Percentiles rank a stretch among this genome's conserved stretches.
phyloP scores from a whole-genome alignment of 2,113 vertebrate species.

The Pyrgilauda ruficollis region DNA sequence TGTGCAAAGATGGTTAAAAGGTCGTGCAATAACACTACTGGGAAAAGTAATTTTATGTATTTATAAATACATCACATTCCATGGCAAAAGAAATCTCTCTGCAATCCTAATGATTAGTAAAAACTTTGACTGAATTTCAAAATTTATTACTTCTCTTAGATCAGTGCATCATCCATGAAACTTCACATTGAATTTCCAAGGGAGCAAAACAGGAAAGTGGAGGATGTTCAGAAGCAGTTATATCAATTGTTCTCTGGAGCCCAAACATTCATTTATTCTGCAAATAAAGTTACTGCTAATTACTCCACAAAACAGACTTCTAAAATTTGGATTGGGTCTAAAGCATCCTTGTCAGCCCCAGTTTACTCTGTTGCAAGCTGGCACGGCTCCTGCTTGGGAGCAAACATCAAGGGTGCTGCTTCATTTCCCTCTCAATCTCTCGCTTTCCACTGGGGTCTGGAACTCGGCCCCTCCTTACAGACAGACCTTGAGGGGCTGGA shows the following conservation, averaged over 20 bases:
- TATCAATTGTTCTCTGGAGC: not conserved
- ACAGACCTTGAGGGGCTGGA: not conserved
- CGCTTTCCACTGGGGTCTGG: not conserved
- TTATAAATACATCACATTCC: not conserved
- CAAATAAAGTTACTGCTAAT: not conserved
- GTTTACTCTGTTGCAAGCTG: not conserved
- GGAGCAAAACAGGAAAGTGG: not conserved
- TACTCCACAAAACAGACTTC: not conserved
- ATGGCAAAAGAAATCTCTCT: not conserved
- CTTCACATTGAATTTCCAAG: not conserved
- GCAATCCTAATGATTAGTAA: not conserved
- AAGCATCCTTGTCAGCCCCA: not conserved
- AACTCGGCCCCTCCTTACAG: not conserved
- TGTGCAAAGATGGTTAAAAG: not conserved
- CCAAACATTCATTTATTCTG: not conserved
- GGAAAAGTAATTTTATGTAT: not conserved
- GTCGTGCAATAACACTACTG: not conserved
- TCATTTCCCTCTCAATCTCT: not conserved
- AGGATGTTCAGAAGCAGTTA: not conserved
- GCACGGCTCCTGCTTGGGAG: not conserved
- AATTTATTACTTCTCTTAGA: not conserved
- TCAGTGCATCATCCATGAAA: not conserved
- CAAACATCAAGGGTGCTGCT: fast-evolving
- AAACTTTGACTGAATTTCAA: not conserved
- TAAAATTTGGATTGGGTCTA: not conserved